phyloP scores from a whole-genome alignment of 2,888 invertebrate genomes.

The Trichopoda pennipes region DNA sequence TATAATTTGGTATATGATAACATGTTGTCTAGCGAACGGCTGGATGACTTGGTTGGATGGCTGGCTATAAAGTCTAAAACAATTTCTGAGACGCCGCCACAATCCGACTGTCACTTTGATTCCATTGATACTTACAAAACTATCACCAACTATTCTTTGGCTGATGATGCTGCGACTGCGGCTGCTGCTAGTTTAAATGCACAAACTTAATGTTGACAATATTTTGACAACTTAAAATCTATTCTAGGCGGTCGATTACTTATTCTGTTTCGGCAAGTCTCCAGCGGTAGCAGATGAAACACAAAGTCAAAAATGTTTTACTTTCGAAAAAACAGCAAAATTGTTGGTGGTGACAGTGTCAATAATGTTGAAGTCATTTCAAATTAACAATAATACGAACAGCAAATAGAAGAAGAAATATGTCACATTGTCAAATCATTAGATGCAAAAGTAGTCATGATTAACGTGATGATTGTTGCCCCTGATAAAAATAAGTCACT shows the following conservation, averaged over 20 bases:
- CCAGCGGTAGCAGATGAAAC: conserved; percentile 57
- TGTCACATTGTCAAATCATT: conserved; percentile 68
- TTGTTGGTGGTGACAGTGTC: conserved; percentile 68
- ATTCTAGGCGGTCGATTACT: conserved; percentile 61
- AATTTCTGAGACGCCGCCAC: conserved; percentile 67
- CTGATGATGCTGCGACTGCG: neutral
- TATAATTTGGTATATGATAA: conserved; percentile 57
- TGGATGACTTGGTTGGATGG: conserved; percentile 16
- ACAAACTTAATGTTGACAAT: conserved; percentile 68
- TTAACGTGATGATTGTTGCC: conserved; percentile 61
- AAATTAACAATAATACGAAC: conserved; percentile 53
- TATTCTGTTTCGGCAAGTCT: conserved; percentile 16
- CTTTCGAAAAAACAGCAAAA: conserved; percentile 61
- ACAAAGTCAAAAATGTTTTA: conserved; percentile 56
- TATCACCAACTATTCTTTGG: conserved; percentile 54
- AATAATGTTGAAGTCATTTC: conserved; percentile 58
- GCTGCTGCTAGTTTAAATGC: conserved; percentile 36
- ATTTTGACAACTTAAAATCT: conserved; percentile 69
- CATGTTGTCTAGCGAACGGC: conserved; percentile 60
- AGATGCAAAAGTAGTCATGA: conserved; percentile 66
- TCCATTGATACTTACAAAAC: conserved; percentile 65
- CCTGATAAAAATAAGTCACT: conserved; percentile 30
- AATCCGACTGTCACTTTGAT: conserved; percentile 67
- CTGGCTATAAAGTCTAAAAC: conserved; percentile 66
- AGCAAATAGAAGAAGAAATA: conserved; percentile 54